Evolutionary conservation across 2,113 vertebrate species (phyloP), one percentile per base, ranked within the genome.

Genomic region (Morphnarchus princeps): DNA sequence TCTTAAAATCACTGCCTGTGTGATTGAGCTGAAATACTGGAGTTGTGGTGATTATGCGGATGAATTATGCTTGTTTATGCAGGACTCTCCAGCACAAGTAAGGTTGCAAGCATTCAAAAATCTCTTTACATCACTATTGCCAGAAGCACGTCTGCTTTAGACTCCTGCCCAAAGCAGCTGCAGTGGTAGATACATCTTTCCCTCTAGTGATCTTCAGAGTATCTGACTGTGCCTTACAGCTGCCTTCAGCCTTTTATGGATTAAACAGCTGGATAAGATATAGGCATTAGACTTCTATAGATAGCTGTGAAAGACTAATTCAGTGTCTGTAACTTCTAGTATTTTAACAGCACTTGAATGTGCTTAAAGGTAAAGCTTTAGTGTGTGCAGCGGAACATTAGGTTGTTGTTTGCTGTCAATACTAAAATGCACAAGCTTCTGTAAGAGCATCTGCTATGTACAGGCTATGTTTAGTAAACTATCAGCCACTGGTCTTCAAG

Each of bases 11-110:
- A 1, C 47, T 71, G 81, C 40, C 57, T 63, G 3, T 63, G 78
- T 82, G 74, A 71, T 36, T 63, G 66, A 94, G 57, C 82, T 86
- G 73, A 62, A 90, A 85, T 54, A 71, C 40, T 71, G 49, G 43
- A 40, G 18, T 65, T 90, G 49, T 47, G 28, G 43, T 79, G 66
- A 72, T 85, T 82, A 76, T 36, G 40, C 5, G 12, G 82, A 40
- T 77, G 54, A 80, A 43, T 69, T 50, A 40, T 72, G 40, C 34
- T 43, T 77, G 62, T 88, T 90, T 89, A 61, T 10, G 13, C 34
- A 80, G 62, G 54, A 82, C 79, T 82, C 57, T 72, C 42, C 31
- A 73, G 54, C n/a, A 50, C 16, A 71, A 88, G 40, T 31, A 69
- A 76, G 36, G 66, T 3, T 86, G 24, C 10, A 57, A 54, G 49